Base-by-base conservation (phyloP, 2,888 invertebrate species). In the Chironomus tentans region DNA sequence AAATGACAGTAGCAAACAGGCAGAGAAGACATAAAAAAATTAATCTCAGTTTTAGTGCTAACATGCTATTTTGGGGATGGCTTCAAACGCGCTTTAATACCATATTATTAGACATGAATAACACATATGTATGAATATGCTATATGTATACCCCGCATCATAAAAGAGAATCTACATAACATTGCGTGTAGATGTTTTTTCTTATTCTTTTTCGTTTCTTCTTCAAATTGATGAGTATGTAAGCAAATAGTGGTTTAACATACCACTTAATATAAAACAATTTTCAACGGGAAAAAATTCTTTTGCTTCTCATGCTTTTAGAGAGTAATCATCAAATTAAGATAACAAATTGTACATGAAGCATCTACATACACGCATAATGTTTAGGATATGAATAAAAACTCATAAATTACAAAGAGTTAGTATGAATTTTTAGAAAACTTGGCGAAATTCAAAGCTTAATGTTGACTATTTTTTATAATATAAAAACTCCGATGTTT, bases 91-190 rank as follows among this genome's bases (percentile, higher is more conserved):
- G 15, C 18, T 46, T 70, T 70, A 70, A 70, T 70, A 15, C 70
- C 70, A 70, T 70, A 47, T 70, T 70, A 70, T 70, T 70, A 70
- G 48, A 70, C 70, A 70, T 70, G 47, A 69, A 38, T 15, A 38
- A 46, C 68, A 28, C 18, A 15, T 15, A 68, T 24, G 28, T 21
- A 22, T 24, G 56, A 56, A 24, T 12, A 65, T n/a, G 1, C 68
- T 56, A 2, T 56, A 7, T 18, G 18, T 56, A 56, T 18, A 56
- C 56, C 56, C 56, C 56, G 56, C 56, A 56, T 18, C 56, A 38
- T 38, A 38, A 38, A 38, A 38, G 38, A 15, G 56, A 15, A 56
- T 18, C 56, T 56, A 56, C 18, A 18, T 56, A 56, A 18, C 5
- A 50, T 15, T 56, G 56, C 56, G 56, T 56, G 18, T 56, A 56